Conservation (phyloP, 37 sponge, comb jelly and placozoan genomes). For the Cliona cf. orientalis region DNA sequence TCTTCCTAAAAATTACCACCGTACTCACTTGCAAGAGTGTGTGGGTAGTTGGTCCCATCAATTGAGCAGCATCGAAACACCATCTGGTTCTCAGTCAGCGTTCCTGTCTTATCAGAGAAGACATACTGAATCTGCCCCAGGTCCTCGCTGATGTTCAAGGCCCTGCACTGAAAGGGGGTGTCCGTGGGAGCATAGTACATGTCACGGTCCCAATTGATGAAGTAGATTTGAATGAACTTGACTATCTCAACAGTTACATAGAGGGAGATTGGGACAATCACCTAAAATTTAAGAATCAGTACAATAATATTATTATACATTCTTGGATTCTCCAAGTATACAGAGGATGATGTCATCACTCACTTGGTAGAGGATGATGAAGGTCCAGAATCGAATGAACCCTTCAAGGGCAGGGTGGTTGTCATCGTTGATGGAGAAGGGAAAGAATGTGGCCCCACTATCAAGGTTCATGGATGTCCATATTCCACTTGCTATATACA, state of each 20-base stretch:
- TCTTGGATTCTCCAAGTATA: neutral
- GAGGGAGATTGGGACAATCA: slow-evolving; percentile 85
- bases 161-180: slow-evolving; percentile 65
- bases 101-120: slow-evolving; percentile 92
- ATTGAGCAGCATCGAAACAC: slow-evolving; percentile 71
- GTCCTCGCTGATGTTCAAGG: slow-evolving; percentile 86
- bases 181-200: slow-evolving; percentile 74
- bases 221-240: slow-evolving; percentile 74
- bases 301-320: neutral
- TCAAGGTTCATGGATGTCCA: slow-evolving; percentile 48
- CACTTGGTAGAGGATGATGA: slow-evolving; percentile 70
- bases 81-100: slow-evolving; percentile 85
- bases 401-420: slow-evolving; percentile 41
- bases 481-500: slow-evolving; percentile 46
- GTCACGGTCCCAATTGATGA: slow-evolving; percentile 78
- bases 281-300: slow-evolving; percentile 30
- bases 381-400: slow-evolving; percentile 73
- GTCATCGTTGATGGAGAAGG: slow-evolving; percentile 10
- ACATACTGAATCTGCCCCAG: slow-evolving; percentile 89
- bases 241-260: slow-evolving; percentile 89
- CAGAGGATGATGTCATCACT: neutral
- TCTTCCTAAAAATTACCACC: neutral
- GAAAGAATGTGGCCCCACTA: slow-evolving; percentile 27
- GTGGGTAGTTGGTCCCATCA: slow-evolving; percentile 67
- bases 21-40: slow-evolving; percentile 7